Percentiles rank a stretch among this genome's conserved stretches.
These are phyloP conservation scores for Drosophila neutralis DNA, from an alignment of 2,888 invertebrate species.

Conservation along the genomic window DNA sequence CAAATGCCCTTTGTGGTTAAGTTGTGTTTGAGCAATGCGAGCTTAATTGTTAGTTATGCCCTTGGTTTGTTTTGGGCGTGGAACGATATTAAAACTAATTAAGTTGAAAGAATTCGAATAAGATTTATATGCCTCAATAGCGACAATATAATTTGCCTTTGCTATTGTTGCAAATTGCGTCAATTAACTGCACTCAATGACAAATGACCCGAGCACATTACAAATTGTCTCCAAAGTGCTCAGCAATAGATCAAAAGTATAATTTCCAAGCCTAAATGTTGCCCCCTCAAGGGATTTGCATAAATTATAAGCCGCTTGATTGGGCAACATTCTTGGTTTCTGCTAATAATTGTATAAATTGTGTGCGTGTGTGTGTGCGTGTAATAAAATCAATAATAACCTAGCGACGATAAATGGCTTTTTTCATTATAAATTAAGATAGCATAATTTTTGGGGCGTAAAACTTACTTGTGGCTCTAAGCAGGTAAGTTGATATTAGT, in stretches of 20 bases:
- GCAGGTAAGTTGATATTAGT: background rate
- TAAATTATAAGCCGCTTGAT: constrained; percentile 26
- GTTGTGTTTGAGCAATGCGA: constrained; percentile 44
- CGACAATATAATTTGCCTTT: constrained; percentile 55
- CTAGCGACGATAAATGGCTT: background rate
- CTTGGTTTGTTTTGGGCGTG: constrained; percentile 43
- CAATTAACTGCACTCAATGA: constrained; percentile 80
- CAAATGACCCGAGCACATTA: constrained; percentile 39
- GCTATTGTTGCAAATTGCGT: constrained; percentile 61
- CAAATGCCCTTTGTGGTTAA: constrained; percentile 35
- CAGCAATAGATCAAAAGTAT: constrained; percentile 34
- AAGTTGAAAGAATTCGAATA: constrained; percentile 73
- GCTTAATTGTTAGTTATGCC: constrained; percentile 77
- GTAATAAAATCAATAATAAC: constrained; percentile 6
- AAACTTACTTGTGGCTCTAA: background rate
- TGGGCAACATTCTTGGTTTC: constrained; percentile 14
- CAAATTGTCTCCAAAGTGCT: constrained; percentile 38
- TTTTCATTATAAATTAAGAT: background rate
- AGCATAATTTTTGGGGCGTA: constrained; percentile 43
- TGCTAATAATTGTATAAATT: constrained; percentile 27
- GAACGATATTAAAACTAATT: constrained; percentile 72
- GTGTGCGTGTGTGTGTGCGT: background rate
- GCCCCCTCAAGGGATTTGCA: constrained; percentile 1
- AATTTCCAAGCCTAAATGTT: background rate
- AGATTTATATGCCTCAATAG: constrained; percentile 69